Evolutionary conservation across 2,888 invertebrate species (phyloP), one percentile per base, ranked within the genome.

Genomic region (Tinea semifulvella): DNA sequence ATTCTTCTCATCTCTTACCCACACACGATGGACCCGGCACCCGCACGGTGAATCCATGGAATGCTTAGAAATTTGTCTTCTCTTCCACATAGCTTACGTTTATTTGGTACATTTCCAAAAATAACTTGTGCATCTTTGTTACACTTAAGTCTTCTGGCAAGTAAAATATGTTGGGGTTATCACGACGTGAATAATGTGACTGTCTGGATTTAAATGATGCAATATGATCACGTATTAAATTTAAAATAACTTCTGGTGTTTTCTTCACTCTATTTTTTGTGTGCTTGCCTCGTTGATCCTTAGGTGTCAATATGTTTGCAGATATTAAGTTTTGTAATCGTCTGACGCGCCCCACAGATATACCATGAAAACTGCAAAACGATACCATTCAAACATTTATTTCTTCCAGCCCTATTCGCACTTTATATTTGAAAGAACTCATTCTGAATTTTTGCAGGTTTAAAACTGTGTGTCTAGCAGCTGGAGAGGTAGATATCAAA

Each of bases 151-250:
- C 14, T 35, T 44, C 44, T 20, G 44, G 44, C 11, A 44, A 20
- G 19, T 36, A 44, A 10, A 14, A 19, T n/a, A 35, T 13, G 13
- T 44, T 44, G n/a, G 44, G 44, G 31, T 44, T 44, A 19, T 44
- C 44, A n/a, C 44, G 35, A n/a, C 31, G 35, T 5, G 44, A 44
- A 20, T 44, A 44, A 18, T 35, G 44, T 11, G 44, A 44, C 20
- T 44, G 44, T 18, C 44, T 31, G 7, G 31, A 31, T 31, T 44
- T 44, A 19, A 44, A 44, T 17, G 17, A 26, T 26, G 6, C 10
- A 16, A 35, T 35, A 14, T 35, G 35, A 11, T 8, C 8, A 11
- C 13, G 10, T 11, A 35, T 17, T 17, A 39, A 17, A 14, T 39
- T n/a, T 18, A 39, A 17, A 17, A 39, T 14, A 17, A n/a, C 2